Evolutionary conservation across 2,797 vertebrate species (phyloP).

Genomic region (Notolabrus celidotus): DNA sequence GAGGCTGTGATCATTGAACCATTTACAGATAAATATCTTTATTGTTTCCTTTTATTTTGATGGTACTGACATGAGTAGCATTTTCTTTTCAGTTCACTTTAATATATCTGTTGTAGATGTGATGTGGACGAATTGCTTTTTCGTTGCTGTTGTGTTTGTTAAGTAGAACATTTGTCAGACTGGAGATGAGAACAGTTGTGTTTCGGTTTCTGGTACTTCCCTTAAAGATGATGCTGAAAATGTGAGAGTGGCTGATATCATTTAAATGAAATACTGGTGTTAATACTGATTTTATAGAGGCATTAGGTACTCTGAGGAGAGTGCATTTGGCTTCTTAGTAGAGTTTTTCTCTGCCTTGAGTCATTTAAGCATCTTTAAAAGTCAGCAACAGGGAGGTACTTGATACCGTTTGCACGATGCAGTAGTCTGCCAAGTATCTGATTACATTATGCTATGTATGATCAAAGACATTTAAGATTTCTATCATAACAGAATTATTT

Average conservation of each 20-base stretch:
- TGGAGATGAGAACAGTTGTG: conserved; percentile 36
- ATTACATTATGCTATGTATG: conserved; percentile 54
- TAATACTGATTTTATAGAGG: background rate
- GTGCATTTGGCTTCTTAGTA: background rate
- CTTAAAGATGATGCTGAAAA: conserved; percentile 20
- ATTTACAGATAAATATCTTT: conserved; percentile 34
- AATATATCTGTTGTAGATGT: conserved; percentile 45
- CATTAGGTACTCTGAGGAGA: conserved; percentile 3
- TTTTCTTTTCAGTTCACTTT: conserved; percentile 34
- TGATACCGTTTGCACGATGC: conserved; percentile 37
- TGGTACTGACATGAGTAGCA: conserved; percentile 69
- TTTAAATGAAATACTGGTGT: conserved; percentile 10
- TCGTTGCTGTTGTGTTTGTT: conserved; percentile 41
- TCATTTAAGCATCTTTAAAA: conserved; percentile 15
- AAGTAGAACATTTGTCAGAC: conserved; percentile 38
- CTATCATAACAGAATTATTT: conserved; percentile 17
- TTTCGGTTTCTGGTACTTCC: conserved; percentile 52
- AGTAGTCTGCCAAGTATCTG: conserved; percentile 34
- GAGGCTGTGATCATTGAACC: conserved; percentile 60
- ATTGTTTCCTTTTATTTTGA: conserved; percentile 41
- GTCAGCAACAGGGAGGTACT: conserved; percentile 23
- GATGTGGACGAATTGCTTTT: conserved; percentile 38
- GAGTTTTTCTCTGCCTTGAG: background rate
- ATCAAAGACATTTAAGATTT: conserved; percentile 56
- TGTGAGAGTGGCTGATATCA: conserved; percentile 3